These are phyloP conservation scores for Poeciliopsis presidionis DNA, from an alignment of 2,797 vertebrate species.

Conservation along the genomic window DNA sequence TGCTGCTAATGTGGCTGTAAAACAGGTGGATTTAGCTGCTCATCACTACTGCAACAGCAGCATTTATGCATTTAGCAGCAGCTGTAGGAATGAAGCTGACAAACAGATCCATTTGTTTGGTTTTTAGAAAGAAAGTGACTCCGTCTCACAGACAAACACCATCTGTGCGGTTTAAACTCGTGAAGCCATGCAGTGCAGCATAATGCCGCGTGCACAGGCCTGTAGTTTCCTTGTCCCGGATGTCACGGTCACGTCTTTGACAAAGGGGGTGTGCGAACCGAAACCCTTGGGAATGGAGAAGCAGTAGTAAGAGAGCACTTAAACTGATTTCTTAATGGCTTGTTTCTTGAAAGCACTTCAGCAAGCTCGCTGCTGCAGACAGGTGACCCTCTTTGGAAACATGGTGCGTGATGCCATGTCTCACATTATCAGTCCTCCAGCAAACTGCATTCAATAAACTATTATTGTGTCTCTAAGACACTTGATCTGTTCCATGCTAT, in stretches of 20 bases:
- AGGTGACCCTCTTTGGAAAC: conserved; percentile 77
- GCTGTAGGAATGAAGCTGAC: background rate
- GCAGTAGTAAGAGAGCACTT: conserved; percentile 72
- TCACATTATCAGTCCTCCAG: conserved; percentile 54
- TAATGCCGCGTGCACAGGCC: conserved; percentile 45
- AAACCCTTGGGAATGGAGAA: conserved; percentile 62
- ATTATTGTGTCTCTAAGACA: conserved; percentile 59
- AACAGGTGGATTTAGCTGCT: conserved; percentile 42
- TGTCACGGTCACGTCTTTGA: conserved; percentile 71
- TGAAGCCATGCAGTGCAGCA: conserved; percentile 52
- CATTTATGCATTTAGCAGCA: conserved; percentile 8
- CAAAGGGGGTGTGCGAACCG: conserved; percentile 69
- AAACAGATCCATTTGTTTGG: conserved; percentile 7
- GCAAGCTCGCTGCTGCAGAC: conserved; percentile 56
- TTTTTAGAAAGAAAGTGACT: conserved; percentile 8
- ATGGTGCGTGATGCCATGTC: conserved; percentile 46
- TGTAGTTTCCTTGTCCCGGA: conserved; percentile 51
- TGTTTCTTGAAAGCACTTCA: conserved; percentile 77
- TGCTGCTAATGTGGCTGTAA: conserved; percentile 11
- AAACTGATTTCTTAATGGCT: conserved; percentile 79
- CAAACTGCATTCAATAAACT: conserved; percentile 59
- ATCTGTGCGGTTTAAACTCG: conserved; percentile 42
- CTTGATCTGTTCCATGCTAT: conserved; percentile 61
- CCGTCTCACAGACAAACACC: conserved; percentile 21
- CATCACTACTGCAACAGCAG: conserved; percentile 20